A percentile compares a stretch with the other conserved stretches of the same genome.
These are phyloP conservation scores for Sebastes nivosus DNA, from an alignment of 2,797 vertebrate genomes.

Conservation along the genomic window DNA sequence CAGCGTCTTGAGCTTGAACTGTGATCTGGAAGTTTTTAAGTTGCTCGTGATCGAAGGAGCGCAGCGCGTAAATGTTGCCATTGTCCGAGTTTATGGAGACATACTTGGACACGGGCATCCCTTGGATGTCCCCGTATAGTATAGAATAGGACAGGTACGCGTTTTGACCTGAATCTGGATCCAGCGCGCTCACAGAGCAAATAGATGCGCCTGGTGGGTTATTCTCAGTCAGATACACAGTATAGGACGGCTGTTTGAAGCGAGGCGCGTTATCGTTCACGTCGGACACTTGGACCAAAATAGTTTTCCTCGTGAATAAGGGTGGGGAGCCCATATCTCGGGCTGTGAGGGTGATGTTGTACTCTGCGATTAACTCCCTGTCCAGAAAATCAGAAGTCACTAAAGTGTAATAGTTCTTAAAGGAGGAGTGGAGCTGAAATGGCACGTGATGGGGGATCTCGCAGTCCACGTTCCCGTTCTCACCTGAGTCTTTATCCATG, in stretches of 20 bases:
- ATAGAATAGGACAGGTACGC: conserved; percentile 90
- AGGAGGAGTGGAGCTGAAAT: conserved; percentile 90
- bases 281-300: conserved; percentile 87
- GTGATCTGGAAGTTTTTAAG: conserved; percentile 87
- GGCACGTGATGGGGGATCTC: conserved; percentile 83
- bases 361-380: conserved; percentile 82
- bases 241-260: conserved; percentile 90
- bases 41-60: conserved; percentile 91
- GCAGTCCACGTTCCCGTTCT: conserved; percentile 89
- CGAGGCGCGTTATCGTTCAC: conserved; percentile 89
- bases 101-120: conserved; percentile 88
- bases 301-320: conserved; percentile 81
- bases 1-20: conserved; percentile 87
- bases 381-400: conserved; percentile 87
- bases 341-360: conserved; percentile 87
- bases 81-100: conserved; percentile 92
- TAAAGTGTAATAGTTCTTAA: conserved; percentile 92
- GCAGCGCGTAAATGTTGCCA: conserved; percentile 90
- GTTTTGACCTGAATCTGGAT: conserved; percentile 88
- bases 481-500: conserved; percentile 88
- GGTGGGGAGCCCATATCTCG: conserved; percentile 87
- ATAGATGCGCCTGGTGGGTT: conserved; percentile 90
- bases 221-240: conserved; percentile 90
- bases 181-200: conserved; percentile 86
- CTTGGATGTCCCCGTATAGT: conserved; percentile 83